phyloP scores from a whole-genome alignment of 2,888 invertebrate genomes.

The Apocheima hispidaria region DNA sequence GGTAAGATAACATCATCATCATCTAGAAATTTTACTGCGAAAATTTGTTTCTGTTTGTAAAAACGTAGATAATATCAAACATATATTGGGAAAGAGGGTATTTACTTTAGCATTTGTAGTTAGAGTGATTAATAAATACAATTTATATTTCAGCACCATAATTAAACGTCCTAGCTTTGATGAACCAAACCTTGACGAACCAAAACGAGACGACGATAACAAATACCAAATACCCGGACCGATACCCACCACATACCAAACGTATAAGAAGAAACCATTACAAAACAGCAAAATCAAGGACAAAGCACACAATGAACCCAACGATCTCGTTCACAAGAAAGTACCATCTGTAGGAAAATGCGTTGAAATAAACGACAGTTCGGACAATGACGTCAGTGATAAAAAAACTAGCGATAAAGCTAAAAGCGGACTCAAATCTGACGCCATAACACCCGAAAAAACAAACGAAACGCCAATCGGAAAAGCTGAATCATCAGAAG shows the following conservation, averaged over 20 bases:
- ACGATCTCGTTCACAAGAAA: not conserved
- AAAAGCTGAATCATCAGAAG: not conserved
- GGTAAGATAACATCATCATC: not conserved
- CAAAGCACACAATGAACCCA: not conserved
- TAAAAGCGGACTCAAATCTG: not conserved
- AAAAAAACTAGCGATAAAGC: not conserved
- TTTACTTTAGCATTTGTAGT: not conserved
- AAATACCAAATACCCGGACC: constrained; percentile 51
- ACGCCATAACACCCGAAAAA: not conserved
- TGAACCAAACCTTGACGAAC: not conserved
- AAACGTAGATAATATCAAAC: too few relatives aligned
- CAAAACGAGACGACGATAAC: constrained; percentile 38
- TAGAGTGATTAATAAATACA: not conserved
- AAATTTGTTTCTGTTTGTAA: not conserved
- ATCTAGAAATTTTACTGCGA: not conserved
- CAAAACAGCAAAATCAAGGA: constrained; percentile 6
- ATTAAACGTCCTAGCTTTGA: not conserved
- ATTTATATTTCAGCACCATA: not conserved
- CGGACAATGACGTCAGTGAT: not conserved
- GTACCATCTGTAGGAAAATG: not conserved
- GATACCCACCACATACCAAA: constrained; percentile 29
- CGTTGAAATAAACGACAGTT: not conserved
- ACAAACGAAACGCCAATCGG: not conserved
- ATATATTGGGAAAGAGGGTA: not conserved
- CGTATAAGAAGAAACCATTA: constrained; percentile 4